Percentiles rank a stretch among this genome's conserved stretches.
These are phyloP conservation scores for Proisotoma minuta DNA, from an alignment of 2,888 invertebrate genomes.

Conservation along the genomic window DNA sequence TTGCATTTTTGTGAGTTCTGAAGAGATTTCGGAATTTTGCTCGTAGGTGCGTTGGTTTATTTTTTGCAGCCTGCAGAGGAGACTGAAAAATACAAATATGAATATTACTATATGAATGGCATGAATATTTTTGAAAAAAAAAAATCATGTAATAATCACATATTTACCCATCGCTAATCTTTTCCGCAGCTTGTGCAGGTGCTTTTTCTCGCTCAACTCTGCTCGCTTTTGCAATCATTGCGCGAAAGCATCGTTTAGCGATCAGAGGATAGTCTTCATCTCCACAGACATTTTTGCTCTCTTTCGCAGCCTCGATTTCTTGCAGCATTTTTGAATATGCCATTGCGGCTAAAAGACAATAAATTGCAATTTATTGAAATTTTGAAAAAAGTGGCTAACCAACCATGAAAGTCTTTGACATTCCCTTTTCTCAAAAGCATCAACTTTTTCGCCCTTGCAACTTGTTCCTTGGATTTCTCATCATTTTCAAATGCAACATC, in stretches of 20 bases:
- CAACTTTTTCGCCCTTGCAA: slow-evolving; percentile 33
- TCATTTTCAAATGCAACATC: slow-evolving; percentile 29
- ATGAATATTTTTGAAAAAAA: too few species aligned
- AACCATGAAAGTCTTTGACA: slow-evolving; percentile 42
- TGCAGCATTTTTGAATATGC: slow-evolving; percentile 29
- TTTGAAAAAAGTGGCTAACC: too few species aligned
- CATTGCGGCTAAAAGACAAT: too few species aligned
- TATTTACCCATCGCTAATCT: not conserved
- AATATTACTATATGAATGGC: too few species aligned
- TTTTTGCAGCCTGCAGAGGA: slow-evolving; percentile 15
- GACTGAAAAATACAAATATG: slow-evolving; percentile 7
- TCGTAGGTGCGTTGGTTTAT: slow-evolving; percentile 29
- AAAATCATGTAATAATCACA: too few species aligned
- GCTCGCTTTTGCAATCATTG: slow-evolving; percentile 25
- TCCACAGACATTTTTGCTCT: slow-evolving; percentile 13
- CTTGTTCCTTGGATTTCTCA: slow-evolving; percentile 22
- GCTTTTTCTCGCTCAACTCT: slow-evolving; percentile 9
- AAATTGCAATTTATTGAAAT: too few species aligned
- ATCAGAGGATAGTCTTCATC: slow-evolving; percentile 20
- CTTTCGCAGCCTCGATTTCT: slow-evolving; percentile 25
- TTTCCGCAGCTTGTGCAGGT: not conserved
- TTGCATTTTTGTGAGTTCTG: slow-evolving; percentile 21
- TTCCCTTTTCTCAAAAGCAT: slow-evolving; percentile 43
- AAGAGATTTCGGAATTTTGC: slow-evolving; percentile 21
- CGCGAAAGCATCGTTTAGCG: slow-evolving; percentile 29